Evolutionary conservation across 1,140 invertebrate genomes (phyloP).

Genomic region (Drosophila burlai): DNA sequence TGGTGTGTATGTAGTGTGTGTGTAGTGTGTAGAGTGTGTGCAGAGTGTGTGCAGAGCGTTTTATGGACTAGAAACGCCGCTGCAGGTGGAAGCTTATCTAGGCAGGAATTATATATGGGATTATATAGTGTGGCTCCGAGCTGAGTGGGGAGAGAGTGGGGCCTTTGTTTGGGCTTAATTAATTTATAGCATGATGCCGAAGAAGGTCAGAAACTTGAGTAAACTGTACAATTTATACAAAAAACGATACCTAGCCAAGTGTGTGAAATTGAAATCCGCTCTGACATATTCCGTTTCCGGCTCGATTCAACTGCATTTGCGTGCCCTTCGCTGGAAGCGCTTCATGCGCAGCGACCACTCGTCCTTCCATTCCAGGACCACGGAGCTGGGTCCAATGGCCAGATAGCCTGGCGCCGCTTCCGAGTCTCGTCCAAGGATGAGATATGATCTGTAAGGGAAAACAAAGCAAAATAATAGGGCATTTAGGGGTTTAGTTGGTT

Average conservation of each 20-base stretch:
- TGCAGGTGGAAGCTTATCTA: slow-evolving; percentile 40
- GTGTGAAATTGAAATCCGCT: slow-evolving; percentile 85
- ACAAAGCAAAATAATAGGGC: background rate
- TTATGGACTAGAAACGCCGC: slow-evolving; percentile 58
- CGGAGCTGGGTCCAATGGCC: slow-evolving; percentile 93
- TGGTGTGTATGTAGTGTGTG: background rate
- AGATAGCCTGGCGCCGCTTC: slow-evolving; percentile 89
- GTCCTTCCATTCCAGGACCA: slow-evolving; percentile 96
- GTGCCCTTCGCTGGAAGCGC: slow-evolving; percentile 92
- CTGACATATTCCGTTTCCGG: slow-evolving; percentile 85
- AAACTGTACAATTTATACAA: slow-evolving; percentile 85
- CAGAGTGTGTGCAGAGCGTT: slow-evolving; percentile 11
- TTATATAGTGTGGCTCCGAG: slow-evolving; percentile 17
- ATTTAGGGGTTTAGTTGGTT: background rate
- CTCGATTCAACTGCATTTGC: slow-evolving; percentile 87
- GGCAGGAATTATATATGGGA: slow-evolving; percentile 13
- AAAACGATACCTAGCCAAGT: slow-evolving; percentile 85
- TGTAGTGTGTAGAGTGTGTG: background rate
- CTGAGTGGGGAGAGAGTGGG: background rate
- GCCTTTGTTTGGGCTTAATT: slow-evolving; percentile 8
- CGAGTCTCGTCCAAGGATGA: slow-evolving; percentile 94
- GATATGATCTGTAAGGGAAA: slow-evolving; percentile 89
- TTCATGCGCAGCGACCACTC: slow-evolving; percentile 97
- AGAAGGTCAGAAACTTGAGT: slow-evolving; percentile 85
- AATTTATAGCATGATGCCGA: slow-evolving; percentile 84